Conservation (phyloP, 2,113 vertebrate genomes). For the Psilopogon haemacephalus region DNA sequence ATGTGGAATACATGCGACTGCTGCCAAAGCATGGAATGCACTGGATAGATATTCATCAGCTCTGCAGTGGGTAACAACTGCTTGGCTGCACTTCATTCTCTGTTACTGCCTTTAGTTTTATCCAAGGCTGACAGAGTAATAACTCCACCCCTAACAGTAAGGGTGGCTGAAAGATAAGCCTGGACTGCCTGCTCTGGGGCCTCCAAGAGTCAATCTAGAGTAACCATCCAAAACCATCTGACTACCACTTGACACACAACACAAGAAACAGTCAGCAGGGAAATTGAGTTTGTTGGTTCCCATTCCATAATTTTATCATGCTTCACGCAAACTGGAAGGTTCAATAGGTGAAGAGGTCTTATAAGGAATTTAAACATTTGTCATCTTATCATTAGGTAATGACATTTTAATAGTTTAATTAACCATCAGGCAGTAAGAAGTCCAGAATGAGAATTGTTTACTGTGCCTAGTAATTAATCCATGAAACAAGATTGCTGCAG, state of each 20-base stretch:
- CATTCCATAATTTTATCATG: background rate
- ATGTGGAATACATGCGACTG: background rate
- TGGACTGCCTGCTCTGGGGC: background rate
- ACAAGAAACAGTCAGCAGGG: background rate
- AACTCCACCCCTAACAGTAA: background rate
- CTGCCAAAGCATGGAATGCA: background rate
- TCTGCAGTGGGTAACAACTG: background rate
- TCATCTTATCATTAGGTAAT: slow-evolving; percentile 45
- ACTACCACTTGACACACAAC: background rate
- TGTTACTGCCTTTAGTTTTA: background rate
- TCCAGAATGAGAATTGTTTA: background rate
- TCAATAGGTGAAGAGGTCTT: slow-evolving; percentile 41
- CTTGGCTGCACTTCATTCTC: background rate
- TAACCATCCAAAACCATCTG: background rate
- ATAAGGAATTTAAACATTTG: slow-evolving; percentile 37
- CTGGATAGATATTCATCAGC: background rate
- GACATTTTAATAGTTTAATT: slow-evolving; percentile 61
- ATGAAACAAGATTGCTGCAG: slow-evolving; percentile 23
- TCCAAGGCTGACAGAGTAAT: background rate
- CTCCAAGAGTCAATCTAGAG: background rate
- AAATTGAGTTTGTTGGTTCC: background rate
- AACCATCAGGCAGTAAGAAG: slow-evolving; percentile 25
- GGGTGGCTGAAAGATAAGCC: background rate
- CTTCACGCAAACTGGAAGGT: background rate
- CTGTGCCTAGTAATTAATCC: slow-evolving; percentile 22